phyloP scores from a whole-genome alignment of 1,140 invertebrate species.

The Drosophila orena region DNA sequence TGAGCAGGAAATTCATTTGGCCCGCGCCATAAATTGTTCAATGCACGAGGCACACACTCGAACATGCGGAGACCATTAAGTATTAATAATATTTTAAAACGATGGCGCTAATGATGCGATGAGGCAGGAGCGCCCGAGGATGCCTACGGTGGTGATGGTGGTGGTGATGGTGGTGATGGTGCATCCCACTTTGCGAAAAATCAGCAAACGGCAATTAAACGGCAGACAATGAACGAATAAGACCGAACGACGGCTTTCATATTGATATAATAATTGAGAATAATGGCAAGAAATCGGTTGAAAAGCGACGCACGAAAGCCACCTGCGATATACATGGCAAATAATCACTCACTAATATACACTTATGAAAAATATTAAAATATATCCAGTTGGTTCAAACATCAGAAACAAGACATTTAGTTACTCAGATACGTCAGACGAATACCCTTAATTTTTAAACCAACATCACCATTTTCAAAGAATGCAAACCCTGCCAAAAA shows the following conservation, averaged over 20 bases:
- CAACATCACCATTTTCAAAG: neutral
- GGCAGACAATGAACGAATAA: slow-evolving; percentile 55
- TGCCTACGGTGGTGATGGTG: slow-evolving; percentile 7
- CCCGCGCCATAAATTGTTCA: slow-evolving; percentile 69
- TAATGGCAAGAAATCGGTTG: slow-evolving; percentile 38
- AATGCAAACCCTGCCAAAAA: slow-evolving; percentile 23
- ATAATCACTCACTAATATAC: no score
- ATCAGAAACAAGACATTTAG: no score
- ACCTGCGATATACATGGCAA: neutral
- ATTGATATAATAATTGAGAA: slow-evolving; percentile 68
- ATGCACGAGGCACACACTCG: slow-evolving; percentile 40
- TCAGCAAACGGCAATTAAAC: slow-evolving; percentile 64
- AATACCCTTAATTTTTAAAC: neutral
- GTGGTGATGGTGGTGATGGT: slow-evolving; percentile 5
- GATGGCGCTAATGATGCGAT: slow-evolving; percentile 76
- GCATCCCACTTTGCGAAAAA: slow-evolving; percentile 37
- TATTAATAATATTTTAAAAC: slow-evolving; percentile 82
- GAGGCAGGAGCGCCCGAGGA: slow-evolving; percentile 29
- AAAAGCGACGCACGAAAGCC: neutral
- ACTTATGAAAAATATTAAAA: no score
- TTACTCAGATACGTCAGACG: no score
- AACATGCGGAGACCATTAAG: slow-evolving; percentile 69
- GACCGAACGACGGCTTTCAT: slow-evolving; percentile 38
- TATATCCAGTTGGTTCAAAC: no score
- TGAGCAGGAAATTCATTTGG: slow-evolving; percentile 80